Conservation (phyloP, 1,140 invertebrate genomes). For the Drosophila sproati region DNA sequence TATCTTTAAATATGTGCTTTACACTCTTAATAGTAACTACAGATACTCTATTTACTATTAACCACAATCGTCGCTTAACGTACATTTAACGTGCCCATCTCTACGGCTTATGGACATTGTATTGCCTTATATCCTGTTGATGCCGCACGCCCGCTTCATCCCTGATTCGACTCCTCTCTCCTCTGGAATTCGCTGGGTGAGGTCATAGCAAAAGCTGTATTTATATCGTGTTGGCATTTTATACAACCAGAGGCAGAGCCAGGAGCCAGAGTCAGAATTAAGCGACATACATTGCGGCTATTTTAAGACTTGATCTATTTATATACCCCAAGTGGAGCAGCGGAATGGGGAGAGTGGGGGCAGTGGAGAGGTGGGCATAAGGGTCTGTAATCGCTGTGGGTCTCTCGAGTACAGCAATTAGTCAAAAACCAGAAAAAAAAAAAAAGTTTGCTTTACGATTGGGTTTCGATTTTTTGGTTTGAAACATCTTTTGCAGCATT, state of each 20-base stretch:
- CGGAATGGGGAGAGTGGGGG: not conserved
- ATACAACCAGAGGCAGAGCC: not conserved
- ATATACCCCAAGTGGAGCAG: constrained; percentile 15
- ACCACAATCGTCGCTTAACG: not conserved
- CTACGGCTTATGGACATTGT: not conserved
- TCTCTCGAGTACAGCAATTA: constrained; percentile 63
- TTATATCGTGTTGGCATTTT: not conserved
- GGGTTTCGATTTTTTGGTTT: constrained; percentile 1
- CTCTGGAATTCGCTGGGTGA: constrained; percentile 22
- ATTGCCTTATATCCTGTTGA: constrained; percentile 39
- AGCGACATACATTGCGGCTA: constrained; percentile 4
- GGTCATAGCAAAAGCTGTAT: constrained; percentile 21
- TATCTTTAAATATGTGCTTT: not conserved
- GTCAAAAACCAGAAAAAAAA: constrained; percentile 46
- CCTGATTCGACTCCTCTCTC: not conserved
- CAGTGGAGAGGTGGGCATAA: not conserved
- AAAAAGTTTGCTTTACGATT: not conserved
- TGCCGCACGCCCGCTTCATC: not conserved
- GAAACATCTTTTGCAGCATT: constrained; percentile 36
- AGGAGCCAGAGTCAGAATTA: not conserved
- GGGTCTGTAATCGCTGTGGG: constrained; percentile 7
- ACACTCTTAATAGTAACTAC: not conserved
- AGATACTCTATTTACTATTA: constrained; percentile 3
- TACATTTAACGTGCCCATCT: not conserved
- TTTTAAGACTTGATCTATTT: constrained; percentile 32